Evolutionary conservation across 2,113 vertebrate genomes (phyloP).

Genomic region (Paralichthys olivaceus): DNA sequence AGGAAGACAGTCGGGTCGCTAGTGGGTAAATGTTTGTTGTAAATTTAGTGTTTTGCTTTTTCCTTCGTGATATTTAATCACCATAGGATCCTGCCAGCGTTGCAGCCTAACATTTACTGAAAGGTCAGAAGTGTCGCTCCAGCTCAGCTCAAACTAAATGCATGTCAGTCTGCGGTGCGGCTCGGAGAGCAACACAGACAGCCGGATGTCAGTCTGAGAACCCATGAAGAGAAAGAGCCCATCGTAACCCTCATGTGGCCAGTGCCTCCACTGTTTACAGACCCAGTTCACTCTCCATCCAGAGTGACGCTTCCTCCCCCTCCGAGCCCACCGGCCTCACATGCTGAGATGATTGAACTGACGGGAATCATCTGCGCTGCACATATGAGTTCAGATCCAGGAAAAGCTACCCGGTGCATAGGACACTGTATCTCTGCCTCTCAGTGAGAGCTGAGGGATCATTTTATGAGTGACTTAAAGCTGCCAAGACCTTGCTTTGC

Average conservation of each 20-base stretch:
- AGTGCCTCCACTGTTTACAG: background rate
- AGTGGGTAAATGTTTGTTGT: slow-evolving; percentile 36
- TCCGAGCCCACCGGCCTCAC: slow-evolving; percentile 3
- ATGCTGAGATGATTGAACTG: slow-evolving; percentile 28
- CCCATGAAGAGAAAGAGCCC: slow-evolving; percentile 40
- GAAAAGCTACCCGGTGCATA: slow-evolving; percentile 8
- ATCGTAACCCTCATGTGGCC: slow-evolving; percentile 32
- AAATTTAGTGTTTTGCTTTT: slow-evolving; percentile 17
- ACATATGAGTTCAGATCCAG: slow-evolving; percentile 18
- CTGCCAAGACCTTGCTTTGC: background rate
- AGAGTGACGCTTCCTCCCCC: slow-evolving; percentile 15
- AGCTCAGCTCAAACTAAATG: slow-evolving; percentile 58
- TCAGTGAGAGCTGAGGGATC: background rate
- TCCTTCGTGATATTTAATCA: slow-evolving; percentile 53
- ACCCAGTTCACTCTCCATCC: slow-evolving; percentile 8
- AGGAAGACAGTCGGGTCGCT: background rate
- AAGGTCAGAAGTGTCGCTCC: slow-evolving; percentile 70
- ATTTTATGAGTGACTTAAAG: too few species aligned
- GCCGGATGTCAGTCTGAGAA: slow-evolving; percentile 39
- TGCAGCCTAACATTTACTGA: slow-evolving; percentile 62
- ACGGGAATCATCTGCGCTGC: slow-evolving; percentile 31
- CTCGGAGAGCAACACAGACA: slow-evolving; percentile 39
- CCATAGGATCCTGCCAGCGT: slow-evolving; percentile 25
- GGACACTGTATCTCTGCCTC: slow-evolving; percentile 3
- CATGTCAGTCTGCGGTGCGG: slow-evolving; percentile 42